Percentiles rank a stretch among this genome's conserved stretches.
Evolutionary conservation across 2,888 invertebrate genomes (phyloP).

Genomic region (Pristionchus fissidentatus): DNA sequence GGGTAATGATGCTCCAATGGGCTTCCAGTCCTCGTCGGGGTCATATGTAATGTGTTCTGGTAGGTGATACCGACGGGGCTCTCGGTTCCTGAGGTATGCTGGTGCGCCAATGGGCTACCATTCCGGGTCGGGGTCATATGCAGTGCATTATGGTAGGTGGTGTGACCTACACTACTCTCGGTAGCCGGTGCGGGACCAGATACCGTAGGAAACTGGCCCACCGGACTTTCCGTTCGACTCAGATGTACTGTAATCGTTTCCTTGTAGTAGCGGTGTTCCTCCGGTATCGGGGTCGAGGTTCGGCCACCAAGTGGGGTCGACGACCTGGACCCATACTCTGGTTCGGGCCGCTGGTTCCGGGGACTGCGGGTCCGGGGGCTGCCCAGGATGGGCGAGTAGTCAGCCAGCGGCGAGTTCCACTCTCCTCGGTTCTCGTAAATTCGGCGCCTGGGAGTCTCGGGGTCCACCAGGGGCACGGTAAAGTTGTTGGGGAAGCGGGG

Average conservation of each 20-base stretch:
- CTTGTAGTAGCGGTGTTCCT: neutral
- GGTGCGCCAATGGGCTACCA: too few species aligned
- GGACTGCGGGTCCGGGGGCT: neutral
- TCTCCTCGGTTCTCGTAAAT: conserved; percentile 18
- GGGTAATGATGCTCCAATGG: too few species aligned
- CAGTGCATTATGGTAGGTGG: too few species aligned
- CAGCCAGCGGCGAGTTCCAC: neutral
- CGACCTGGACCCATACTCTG: neutral
- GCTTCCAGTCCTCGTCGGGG: too few species aligned
- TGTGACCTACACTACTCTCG: too few species aligned
- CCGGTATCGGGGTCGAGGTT: neutral
- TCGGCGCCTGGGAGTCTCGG: neutral
- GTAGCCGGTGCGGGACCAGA: neutral
- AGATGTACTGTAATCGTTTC: neutral
- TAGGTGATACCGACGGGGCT: too few species aligned
- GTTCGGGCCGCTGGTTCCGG: neutral
- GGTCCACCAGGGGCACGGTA: neutral
- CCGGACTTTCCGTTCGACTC: too few species aligned
- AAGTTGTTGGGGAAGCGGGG: conserved; percentile 26
- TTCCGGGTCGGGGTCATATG: too few species aligned
- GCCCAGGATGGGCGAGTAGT: conserved; percentile 10
- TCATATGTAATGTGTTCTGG: too few species aligned
- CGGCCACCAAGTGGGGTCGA: neutral
- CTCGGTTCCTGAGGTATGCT: too few species aligned
- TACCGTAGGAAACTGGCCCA: neutral